Percentiles rank a stretch among this genome's conserved stretches.
Evolutionary conservation across 2,888 invertebrate species (phyloP).

Genomic region (Cordylochernes scorpioides): DNA sequence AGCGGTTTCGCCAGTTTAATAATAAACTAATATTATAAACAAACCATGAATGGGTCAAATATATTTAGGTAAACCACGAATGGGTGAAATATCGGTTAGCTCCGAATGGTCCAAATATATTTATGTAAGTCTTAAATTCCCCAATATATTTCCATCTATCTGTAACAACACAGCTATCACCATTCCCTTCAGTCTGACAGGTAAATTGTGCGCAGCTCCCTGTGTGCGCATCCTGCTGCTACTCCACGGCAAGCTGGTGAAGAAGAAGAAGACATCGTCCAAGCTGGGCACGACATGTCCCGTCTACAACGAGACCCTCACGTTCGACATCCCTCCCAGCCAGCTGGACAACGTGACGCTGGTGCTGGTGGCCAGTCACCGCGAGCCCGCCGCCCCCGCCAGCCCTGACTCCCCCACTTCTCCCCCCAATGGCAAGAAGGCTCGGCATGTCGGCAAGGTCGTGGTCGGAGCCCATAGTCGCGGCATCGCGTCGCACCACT

Average conservation of each 20-base stretch:
- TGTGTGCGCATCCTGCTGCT: constrained; percentile 25
- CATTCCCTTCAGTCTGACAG: no score
- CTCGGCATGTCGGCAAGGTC: constrained; percentile 11
- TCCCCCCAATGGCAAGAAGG: constrained; percentile 7
- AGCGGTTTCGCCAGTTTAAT: no score
- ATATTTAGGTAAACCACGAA: no score
- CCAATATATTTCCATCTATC: no score
- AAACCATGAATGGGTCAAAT: no score
- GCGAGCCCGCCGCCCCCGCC: constrained; percentile 9
- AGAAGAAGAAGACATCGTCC: constrained; percentile 23
- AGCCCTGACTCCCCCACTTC: constrained; percentile 11
- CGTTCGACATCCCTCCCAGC: constrained; percentile 22
- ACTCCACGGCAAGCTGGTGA: constrained; percentile 22
- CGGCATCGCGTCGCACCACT: constrained; percentile 10
- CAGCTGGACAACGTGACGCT: constrained; percentile 24
- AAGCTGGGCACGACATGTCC: constrained; percentile 19
- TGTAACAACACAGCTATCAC: no score
- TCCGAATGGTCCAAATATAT: no score
- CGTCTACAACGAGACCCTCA: constrained; percentile 25
- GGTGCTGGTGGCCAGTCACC: constrained; percentile 19
- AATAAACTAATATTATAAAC: no score
- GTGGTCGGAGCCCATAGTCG: constrained; percentile 9
- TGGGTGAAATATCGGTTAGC: no score
- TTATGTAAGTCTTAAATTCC: no score
- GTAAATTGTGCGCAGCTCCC: constrained; percentile 22